phyloP scores from a whole-genome alignment of 2,113 vertebrate species.

The Chroicocephalus ridibundus region DNA sequence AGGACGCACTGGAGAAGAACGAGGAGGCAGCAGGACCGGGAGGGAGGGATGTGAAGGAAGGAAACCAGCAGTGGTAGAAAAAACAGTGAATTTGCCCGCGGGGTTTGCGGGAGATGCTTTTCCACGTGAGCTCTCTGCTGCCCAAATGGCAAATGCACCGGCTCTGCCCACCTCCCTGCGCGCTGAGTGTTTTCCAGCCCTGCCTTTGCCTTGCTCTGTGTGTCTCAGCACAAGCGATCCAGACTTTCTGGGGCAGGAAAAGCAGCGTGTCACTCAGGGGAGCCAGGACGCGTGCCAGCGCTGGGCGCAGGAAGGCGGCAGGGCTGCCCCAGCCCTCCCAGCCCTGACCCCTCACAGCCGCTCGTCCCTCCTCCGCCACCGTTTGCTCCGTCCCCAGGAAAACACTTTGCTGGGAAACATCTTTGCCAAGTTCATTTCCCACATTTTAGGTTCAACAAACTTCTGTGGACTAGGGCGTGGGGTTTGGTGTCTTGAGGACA shows the following conservation, averaged over 20 bases:
- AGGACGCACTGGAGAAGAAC: slow-evolving; percentile 40
- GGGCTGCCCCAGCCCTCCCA: neutral
- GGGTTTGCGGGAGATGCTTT: neutral
- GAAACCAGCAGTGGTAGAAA: neutral
- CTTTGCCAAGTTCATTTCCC: neutral
- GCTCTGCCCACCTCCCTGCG: neutral
- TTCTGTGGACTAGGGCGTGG: accelerated
- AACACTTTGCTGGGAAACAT: neutral
- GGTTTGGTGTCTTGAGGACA: neutral
- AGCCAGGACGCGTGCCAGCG: accelerated
- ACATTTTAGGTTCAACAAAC: neutral
- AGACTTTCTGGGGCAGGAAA: neutral
- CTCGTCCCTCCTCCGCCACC: neutral
- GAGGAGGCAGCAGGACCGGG: neutral
- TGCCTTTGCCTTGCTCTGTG: neutral
- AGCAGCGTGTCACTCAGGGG: accelerated
- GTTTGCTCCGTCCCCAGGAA: neutral
- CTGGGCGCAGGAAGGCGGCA: neutral
- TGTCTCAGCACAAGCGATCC: neutral
- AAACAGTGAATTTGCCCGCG: neutral
- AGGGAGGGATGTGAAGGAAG: neutral
- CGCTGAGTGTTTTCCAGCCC: accelerated
- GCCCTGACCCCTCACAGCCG: neutral
- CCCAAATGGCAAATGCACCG: accelerated
- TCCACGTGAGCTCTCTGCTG: neutral